Evolutionary conservation across 2,113 vertebrate genomes (phyloP), one percentile per base, ranked within the genome.

Genomic region (Lucifuga dentata): DNA sequence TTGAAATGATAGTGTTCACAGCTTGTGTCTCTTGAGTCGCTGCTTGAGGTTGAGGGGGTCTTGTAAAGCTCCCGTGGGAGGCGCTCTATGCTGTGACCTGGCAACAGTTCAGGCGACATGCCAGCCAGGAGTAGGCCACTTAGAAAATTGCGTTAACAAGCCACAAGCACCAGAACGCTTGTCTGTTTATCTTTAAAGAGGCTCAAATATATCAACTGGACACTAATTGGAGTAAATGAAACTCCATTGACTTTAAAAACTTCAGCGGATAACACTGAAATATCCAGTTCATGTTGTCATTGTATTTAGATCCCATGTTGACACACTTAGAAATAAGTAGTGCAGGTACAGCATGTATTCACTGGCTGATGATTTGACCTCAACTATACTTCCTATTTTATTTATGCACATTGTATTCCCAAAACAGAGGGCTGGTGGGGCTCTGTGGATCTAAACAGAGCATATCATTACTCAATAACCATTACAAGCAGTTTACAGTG

Each of bases 111-210:
- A n/a, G n/a, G 26, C 26, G 3, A 29, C 26, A 29, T 29, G 26
- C 26, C 26, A 29, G 26, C 7, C 5, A 64, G 44, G 58, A 76
- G 62, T 58, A 29, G 26, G 7, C 3, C 60, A 60, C 50, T 59
- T 53, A 55, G 51, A 58, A 76, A 76, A 78, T 66, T 67, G 38
- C 61, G 68, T 80, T 78, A 72, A 70, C 35, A 60, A 78, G 68
- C 63, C 50, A 70, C 43, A 33, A 38, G 56, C 65, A 61, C 21
- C 12, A 11, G 20, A 69, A 66, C 5, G 35, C 48, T 60, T 63
- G 52, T 76, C 33, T 59, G 61, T 74, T 65, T 68, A 77, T 29
- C 7, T 29, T 29, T 29, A 74, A 71, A 45, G 38, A 11, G 21
- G 21, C 32, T 39, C 39, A 44, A 53, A 56, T 26, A 64, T 13